These are phyloP conservation scores for Mionectes macconnelli DNA, from an alignment of 2,113 vertebrate genomes.

Conservation along the genomic window DNA sequence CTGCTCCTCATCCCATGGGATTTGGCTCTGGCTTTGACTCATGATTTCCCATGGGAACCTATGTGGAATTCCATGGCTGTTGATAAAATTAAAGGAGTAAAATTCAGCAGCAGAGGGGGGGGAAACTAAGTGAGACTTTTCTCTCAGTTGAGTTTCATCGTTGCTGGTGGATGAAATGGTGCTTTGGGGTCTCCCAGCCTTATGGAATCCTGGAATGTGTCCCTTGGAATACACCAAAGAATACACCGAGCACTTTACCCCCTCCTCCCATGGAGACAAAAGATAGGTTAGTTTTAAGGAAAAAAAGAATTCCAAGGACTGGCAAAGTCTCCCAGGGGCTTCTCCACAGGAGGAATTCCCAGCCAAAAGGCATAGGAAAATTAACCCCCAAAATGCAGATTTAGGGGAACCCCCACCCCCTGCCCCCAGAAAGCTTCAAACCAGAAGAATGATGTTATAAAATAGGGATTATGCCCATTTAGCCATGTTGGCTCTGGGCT, in stretches of 20 bases:
- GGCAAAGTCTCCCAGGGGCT: background rate
- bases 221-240: slow-evolving; percentile 60
- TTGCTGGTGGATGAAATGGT: background rate
- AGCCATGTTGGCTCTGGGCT: background rate
- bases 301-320: background rate
- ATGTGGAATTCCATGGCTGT: background rate
- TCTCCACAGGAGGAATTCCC: background rate
- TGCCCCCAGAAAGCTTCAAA: background rate
- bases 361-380: background rate
- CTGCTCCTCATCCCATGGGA: background rate
- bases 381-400: background rate
- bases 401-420: background rate
- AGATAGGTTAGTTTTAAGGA: background rate
- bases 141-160: background rate
- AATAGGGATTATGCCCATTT: background rate
- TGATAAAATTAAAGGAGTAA: accelerated
- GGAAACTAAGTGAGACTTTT: background rate
- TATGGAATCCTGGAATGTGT: background rate
- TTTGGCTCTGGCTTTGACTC: background rate
- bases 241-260: slow-evolving; percentile 52
- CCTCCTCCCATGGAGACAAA: background rate
- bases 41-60: background rate
- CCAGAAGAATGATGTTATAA: background rate
- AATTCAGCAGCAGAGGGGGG: background rate
- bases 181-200: background rate